These are phyloP conservation scores for Telenomus remus DNA, from an alignment of 1,140 invertebrate genomes.

Conservation along the genomic window DNA sequence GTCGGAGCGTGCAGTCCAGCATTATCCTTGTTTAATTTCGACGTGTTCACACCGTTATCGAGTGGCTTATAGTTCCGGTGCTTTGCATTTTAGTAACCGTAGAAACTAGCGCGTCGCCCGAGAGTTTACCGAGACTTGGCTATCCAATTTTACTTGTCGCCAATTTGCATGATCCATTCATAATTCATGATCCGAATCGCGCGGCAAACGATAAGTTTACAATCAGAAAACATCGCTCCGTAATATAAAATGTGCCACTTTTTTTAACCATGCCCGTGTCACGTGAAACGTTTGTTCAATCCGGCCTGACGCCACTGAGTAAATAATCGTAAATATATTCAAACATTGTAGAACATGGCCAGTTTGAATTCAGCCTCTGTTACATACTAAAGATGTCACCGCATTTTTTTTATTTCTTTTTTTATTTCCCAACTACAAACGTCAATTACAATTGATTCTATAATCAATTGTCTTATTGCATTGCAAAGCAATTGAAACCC, in stretches of 20 bases:
- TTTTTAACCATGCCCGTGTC: constrained; percentile 36
- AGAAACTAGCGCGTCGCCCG: constrained; percentile 41
- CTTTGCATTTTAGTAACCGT: constrained; percentile 54
- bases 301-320: constrained; percentile 10
- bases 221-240: constrained; percentile 45
- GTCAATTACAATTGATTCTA: too few species aligned
- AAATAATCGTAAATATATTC: constrained; percentile 20
- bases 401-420: too few species aligned
- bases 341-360: constrained; percentile 25
- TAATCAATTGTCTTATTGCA: too few species aligned
- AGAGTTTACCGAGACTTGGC: constrained; percentile 53
- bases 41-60: constrained; percentile 57
- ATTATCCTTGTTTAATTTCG: constrained; percentile 59
- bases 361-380: constrained; percentile 3
- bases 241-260: constrained; percentile 41
- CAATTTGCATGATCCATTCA: constrained; percentile 58
- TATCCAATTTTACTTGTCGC: constrained; percentile 57
- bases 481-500: too few species aligned
- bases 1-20: constrained; percentile 22
- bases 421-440: too few species aligned
- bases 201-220: constrained; percentile 42
- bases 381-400: neutral
- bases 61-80: constrained; percentile 54
- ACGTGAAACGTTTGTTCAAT: constrained; percentile 41
- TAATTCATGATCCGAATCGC: constrained; percentile 49